Percentiles rank a stretch among this genome's conserved stretches.
Evolutionary conservation across 2,888 invertebrate species (phyloP).

Genomic region (Vandiemenella viatica): DNA sequence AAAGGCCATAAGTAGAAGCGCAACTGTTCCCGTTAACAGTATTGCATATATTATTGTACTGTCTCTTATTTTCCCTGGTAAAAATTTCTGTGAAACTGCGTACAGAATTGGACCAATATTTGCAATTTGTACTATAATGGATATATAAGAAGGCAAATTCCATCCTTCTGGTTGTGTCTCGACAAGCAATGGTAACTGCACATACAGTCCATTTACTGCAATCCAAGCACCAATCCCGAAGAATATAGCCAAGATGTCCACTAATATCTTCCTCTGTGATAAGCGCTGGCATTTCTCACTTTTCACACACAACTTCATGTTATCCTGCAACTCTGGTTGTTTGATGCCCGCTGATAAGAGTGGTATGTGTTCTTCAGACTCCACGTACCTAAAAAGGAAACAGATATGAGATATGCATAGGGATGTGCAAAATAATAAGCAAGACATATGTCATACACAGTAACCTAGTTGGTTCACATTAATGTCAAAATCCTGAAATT

Average conservation of each 20-base stretch:
- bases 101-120: constrained; percentile 68
- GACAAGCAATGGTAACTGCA: constrained; percentile 77
- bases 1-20: constrained; percentile 42
- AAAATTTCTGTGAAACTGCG: constrained; percentile 24
- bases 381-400: too few relatives aligned
- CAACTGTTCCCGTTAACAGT: constrained; percentile 36
- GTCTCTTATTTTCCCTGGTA: constrained; percentile 18
- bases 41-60: constrained; percentile 40
- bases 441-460: too few relatives aligned
- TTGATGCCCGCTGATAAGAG: too few relatives aligned
- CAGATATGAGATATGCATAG: too few relatives aligned
- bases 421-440: too few relatives aligned
- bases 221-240: constrained; percentile 81
- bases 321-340: too few relatives aligned
- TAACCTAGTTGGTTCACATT: too few relatives aligned
- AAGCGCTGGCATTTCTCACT: too few relatives aligned
- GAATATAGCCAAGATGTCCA: constrained; percentile 54
- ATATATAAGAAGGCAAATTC: constrained; percentile 70
- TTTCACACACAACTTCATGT: too few relatives aligned
- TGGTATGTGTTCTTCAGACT: too few relatives aligned
- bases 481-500: too few relatives aligned
- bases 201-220: constrained; percentile 73
- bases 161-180: constrained; percentile 68
- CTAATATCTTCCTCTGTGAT: constrained; percentile 36
- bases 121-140: constrained; percentile 65